Evolutionary conservation across 2,888 invertebrate species (phyloP).

Genomic region (Theristus sp.): DNA sequence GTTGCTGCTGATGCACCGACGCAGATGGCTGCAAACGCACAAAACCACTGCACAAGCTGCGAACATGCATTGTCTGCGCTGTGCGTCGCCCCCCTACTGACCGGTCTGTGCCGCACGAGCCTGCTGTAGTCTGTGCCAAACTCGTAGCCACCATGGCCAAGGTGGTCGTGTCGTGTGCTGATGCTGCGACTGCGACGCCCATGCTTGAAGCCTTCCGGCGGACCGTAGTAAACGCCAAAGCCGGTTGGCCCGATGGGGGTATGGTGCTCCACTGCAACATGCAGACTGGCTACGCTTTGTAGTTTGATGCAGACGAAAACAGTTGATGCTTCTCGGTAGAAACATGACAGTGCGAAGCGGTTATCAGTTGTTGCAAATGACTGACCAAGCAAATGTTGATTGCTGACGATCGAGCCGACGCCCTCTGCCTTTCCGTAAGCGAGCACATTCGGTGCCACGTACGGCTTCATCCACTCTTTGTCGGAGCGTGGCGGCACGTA

Average conservation of each 20-base stretch:
- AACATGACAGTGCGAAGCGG: too few relatives aligned
- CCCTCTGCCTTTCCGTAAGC: neutral
- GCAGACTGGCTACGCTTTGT: too few relatives aligned
- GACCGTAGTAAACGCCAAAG: neutral
- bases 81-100: too few relatives aligned
- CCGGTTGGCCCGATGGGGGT: neutral
- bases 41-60: too few relatives aligned
- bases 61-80: too few relatives aligned
- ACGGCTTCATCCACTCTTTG: conserved; percentile 7
- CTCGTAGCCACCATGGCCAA: neutral
- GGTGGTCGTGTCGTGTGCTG: neutral
- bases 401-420: neutral
- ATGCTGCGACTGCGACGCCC: neutral
- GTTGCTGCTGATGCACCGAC: too few relatives aligned
- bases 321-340: too few relatives aligned
- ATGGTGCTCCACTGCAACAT: neutral
- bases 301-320: too few relatives aligned
- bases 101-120: too few relatives aligned
- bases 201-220: neutral
- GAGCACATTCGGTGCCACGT: conserved; percentile 2
- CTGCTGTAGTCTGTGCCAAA: neutral
- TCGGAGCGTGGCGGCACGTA: neutral
- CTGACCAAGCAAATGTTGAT: neutral
- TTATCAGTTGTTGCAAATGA: neutral
- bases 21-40: too few relatives aligned